These are phyloP conservation scores for Ypsolopha scabrella DNA, from an alignment of 2,888 invertebrate species.

Conservation along the genomic window DNA sequence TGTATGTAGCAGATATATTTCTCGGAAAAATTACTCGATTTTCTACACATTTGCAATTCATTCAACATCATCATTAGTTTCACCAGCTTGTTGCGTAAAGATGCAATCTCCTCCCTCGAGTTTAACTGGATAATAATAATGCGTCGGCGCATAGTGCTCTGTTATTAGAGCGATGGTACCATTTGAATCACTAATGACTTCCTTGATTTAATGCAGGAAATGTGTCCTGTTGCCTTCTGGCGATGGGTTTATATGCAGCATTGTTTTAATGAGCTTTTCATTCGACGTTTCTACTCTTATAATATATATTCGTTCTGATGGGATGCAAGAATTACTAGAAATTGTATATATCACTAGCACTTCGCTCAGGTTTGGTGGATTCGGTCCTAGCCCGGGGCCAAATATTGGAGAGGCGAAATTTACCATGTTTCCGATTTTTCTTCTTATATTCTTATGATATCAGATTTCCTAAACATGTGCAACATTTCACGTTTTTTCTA, in stretches of 20 bases:
- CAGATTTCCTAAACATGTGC: too few species aligned
- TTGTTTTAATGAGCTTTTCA: conserved; percentile 30
- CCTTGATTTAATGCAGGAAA: conserved; percentile 48
- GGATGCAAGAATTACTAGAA: too few species aligned
- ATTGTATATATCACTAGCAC: too few species aligned
- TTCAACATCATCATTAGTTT: conserved; percentile 18
- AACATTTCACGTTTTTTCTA: too few species aligned
- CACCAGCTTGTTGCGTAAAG: conserved; percentile 38
- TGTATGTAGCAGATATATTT: neutral
- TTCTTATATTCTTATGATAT: too few species aligned
- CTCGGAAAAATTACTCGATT: neutral
- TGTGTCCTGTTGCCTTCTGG: conserved; percentile 10
- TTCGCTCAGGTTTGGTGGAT: too few species aligned
- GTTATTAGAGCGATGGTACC: conserved; percentile 46
- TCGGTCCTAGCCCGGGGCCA: too few species aligned
- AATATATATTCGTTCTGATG: too few species aligned
- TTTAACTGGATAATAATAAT: conserved; percentile 34
- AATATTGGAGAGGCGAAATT: too few species aligned
- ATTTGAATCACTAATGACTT: conserved; percentile 53
- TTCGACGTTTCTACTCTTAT: too few species aligned
- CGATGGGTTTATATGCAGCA: conserved; percentile 6
- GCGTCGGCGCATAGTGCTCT: conserved; percentile 33
- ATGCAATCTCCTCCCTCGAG: conserved; percentile 38
- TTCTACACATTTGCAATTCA: conserved; percentile 13
- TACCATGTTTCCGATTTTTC: too few species aligned